These are phyloP conservation scores for Umimayanthus kanabou DNA, from an alignment of 92 coral and sea anemone species.

Conservation along the genomic window DNA sequence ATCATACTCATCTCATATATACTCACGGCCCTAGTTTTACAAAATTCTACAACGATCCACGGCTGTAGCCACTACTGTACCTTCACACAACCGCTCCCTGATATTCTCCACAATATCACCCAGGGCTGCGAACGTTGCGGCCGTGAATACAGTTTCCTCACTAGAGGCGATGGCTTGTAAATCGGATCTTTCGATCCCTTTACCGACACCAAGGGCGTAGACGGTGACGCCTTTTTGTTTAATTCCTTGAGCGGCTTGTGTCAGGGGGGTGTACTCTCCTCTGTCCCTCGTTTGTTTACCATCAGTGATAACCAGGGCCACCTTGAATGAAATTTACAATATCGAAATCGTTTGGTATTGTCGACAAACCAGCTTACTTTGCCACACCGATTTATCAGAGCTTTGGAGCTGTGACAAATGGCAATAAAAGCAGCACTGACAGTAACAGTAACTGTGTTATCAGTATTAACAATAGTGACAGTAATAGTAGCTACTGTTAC, in stretches of 20 bases:
- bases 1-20: too few relatives aligned
- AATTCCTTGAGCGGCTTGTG: neutral
- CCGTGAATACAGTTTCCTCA: neutral
- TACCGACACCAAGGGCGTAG: slow-evolving; percentile 11
- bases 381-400: neutral
- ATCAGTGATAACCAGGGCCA: slow-evolving; percentile 15
- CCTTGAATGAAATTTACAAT: neutral
- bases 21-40: too few relatives aligned
- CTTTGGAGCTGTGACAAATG: neutral
- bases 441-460: neutral
- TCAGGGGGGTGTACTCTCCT: neutral
- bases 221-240: slow-evolving; percentile 3
- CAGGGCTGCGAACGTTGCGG: neutral
- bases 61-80: neutral
- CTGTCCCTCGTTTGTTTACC: neutral
- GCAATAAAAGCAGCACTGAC: neutral
- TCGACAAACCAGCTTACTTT: too few relatives aligned
- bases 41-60: neutral
- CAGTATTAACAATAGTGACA: neutral
- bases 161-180: neutral
- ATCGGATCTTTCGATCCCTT: neutral
- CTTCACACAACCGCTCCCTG: neutral
- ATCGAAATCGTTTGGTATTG: too few relatives aligned
- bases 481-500: neutral
- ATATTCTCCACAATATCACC: neutral